These are phyloP conservation scores for Harmothoe impar DNA, from an alignment of 2,888 invertebrate genomes.

Conservation along the genomic window DNA sequence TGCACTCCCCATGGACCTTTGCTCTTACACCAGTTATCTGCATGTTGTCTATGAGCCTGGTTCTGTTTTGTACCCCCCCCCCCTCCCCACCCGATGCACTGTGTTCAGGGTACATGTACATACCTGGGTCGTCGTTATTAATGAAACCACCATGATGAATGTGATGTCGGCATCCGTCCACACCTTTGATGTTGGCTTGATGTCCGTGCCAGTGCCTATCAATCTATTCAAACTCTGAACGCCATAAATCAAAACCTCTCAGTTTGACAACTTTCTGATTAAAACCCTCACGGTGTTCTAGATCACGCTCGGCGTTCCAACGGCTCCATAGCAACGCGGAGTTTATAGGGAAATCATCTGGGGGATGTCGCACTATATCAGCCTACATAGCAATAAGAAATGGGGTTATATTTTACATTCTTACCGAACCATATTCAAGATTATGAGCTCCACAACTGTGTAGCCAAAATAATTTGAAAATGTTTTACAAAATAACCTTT, in stretches of 20 bases:
- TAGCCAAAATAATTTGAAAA: too few relatives aligned
- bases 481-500: too few relatives aligned
- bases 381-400: too few relatives aligned
- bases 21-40: too few relatives aligned
- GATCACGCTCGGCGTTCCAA: not conserved
- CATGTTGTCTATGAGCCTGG: not conserved
- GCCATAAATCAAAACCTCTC: slow-evolving; percentile 56
- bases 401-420: too few relatives aligned
- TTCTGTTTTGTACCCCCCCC: not conserved
- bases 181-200: slow-evolving; percentile 40
- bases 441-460: too few relatives aligned
- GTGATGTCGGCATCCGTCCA: not conserved
- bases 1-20: too few relatives aligned
- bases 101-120: not conserved
- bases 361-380: not conserved
- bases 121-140: slow-evolving; percentile 48
- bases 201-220: slow-evolving; percentile 50
- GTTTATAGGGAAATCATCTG: slow-evolving; percentile 8
- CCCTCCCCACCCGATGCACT: not conserved
- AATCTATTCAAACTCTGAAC: not conserved
- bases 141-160: slow-evolving; percentile 42
- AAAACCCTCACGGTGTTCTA: slow-evolving; percentile 32
- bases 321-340: slow-evolving; percentile 24
- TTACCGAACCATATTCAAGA: too few relatives aligned
- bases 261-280: slow-evolving; percentile 53